Evolutionary conservation across 2,113 vertebrate species (phyloP), one percentile per base, ranked within the genome.

Genomic region (Phyllostomus discolor): DNA sequence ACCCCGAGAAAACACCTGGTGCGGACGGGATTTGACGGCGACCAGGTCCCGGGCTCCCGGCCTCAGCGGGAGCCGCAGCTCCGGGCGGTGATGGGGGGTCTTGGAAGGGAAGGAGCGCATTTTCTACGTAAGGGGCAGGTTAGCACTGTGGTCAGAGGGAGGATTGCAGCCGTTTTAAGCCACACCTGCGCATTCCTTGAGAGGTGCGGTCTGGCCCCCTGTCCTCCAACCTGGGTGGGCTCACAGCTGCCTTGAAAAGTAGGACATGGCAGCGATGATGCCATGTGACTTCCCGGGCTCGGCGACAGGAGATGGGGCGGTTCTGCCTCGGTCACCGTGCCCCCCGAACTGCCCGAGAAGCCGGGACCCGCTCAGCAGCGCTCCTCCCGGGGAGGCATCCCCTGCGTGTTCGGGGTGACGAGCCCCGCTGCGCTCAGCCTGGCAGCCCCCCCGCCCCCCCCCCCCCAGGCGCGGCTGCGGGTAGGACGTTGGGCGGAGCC

Each of bases 291-390:
- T 67, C 20, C 35, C 31, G 69, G 62, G 5, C 43, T 48, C 1
- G 5, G 16, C 66, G 26, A 14, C 31, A 1, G 1, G 67, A 88
- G 73, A 26, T 17, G 0, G 0, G 6, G 50, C 26, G 15, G 6
- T 72, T 66, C 48, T 54, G 43, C 64, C 50, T 81, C 72, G 43
- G 43, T 66, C 8, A 57, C 11, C 54, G n/a, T n/a, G 19, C 4
- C 19, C 1, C 22, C 20, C 70, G 94, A 57, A 33, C 31, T 88
- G 33, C 41, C 38, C 33, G 41, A 12, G 28, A 20, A 66, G 38
- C 81, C 41, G 31, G 64, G 16, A 31, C 10, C 10, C 1, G 4
- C 20, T 64, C 6, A 16, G 26, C 26, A 15, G 10, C 70, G 22
- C 0, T 50, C 35, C 10, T 67, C 41, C 73, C 57, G 24, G 33